phyloP scores from a whole-genome alignment of 2,797 vertebrate genomes.

The Tauraco hartlaubi region DNA sequence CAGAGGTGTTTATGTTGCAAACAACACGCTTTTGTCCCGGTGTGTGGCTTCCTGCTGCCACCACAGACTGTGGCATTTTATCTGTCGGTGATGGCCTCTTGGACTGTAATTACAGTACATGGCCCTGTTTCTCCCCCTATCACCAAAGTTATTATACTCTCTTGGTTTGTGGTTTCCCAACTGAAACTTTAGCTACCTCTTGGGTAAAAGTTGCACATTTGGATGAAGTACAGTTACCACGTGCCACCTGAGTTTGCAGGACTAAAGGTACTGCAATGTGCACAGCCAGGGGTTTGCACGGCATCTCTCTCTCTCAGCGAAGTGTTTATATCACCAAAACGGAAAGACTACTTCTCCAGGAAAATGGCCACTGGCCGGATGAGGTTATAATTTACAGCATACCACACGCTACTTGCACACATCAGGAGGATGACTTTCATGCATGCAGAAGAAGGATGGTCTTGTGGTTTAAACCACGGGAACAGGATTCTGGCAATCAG shows the following conservation, averaged over 20 bases:
- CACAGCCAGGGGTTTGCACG: not conserved
- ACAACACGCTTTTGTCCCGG: not conserved
- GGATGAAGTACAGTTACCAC: not conserved
- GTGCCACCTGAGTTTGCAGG: not conserved
- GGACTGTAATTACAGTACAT: not conserved
- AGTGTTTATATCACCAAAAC: not conserved
- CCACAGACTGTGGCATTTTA: conserved; percentile 1
- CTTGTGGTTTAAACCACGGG: not conserved
- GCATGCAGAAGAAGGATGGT: not conserved
- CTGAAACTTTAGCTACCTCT: conserved; percentile 24
- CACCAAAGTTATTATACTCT: not conserved
- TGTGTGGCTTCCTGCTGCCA: not conserved
- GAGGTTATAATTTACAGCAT: not conserved
- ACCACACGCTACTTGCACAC: not conserved
- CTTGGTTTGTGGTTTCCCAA: conserved; percentile 53
- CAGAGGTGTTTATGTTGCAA: not conserved
- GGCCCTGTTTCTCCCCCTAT: not conserved
- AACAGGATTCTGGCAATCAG: not conserved
- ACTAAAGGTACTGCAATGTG: not conserved
- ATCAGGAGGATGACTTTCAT: not conserved
- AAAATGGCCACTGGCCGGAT: not conserved
- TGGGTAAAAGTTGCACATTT: conserved; percentile 4
- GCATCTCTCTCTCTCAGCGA: not conserved
- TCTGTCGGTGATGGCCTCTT: not conserved
- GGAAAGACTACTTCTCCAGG: not conserved